These are phyloP conservation scores for Stomatorhinus ivindoensis DNA, from an alignment of 2,113 vertebrate genomes.

Conservation along the genomic window DNA sequence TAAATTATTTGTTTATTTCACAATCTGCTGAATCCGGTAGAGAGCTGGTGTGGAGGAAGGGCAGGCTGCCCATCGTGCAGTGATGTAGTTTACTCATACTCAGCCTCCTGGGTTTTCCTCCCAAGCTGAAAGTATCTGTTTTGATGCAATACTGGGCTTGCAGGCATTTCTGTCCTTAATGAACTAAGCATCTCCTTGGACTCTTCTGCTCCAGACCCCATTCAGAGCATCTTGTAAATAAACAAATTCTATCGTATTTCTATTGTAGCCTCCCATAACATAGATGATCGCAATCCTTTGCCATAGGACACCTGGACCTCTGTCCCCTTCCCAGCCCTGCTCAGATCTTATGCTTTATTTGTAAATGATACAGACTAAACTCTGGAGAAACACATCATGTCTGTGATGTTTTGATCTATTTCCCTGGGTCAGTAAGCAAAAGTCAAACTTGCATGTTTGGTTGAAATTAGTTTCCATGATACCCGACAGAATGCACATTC, in stretches of 20 bases:
- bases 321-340: neutral
- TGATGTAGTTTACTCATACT: neutral
- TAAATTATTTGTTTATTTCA: neutral
- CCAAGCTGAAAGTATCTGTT: neutral
- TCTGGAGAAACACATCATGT: neutral
- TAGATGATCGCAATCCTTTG: neutral
- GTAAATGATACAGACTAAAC: neutral
- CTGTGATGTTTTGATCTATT: neutral
- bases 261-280: neutral
- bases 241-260: neutral
- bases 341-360: neutral
- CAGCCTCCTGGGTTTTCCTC: neutral
- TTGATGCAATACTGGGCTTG: neutral
- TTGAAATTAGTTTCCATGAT: neutral
- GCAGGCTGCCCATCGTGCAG: neutral
- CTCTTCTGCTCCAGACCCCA: neutral
- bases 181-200: neutral
- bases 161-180: neutral
- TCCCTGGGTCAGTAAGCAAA: neutral
- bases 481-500: neutral
- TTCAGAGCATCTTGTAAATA: neutral
- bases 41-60: neutral
- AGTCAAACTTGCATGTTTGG: neutral
- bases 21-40: neutral
- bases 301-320: neutral